phyloP scores from a whole-genome alignment of 1,140 invertebrate genomes.

The Tribolium madens region DNA sequence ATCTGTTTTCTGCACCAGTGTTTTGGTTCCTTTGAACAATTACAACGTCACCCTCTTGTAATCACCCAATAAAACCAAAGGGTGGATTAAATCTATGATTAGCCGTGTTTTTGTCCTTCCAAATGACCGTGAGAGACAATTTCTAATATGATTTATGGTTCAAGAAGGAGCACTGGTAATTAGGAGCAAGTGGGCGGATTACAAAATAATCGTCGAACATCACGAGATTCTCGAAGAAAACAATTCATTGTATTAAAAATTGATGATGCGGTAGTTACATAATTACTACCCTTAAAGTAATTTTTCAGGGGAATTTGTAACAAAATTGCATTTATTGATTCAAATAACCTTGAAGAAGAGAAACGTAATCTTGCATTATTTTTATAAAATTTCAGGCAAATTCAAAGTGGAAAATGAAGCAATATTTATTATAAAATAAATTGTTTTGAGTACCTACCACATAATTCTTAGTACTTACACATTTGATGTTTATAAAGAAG shows the following conservation, averaged over 20 bases:
- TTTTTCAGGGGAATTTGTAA: conserved; percentile 1
- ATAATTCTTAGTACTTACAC: too few relatives aligned
- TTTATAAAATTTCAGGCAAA: background rate
- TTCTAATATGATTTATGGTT: conserved; percentile 46
- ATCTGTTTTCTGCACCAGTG: background rate
- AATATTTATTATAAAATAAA: too few relatives aligned
- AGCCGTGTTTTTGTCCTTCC: conserved; percentile 45
- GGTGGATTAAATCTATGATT: conserved; percentile 44
- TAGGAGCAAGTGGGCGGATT: conserved; percentile 44
- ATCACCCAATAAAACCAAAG: conserved; percentile 7
- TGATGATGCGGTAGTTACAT: conserved; percentile 37
- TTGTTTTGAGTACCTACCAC: too few relatives aligned
- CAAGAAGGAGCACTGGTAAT: conserved; percentile 38
- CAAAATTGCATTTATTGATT: conserved; percentile 7
- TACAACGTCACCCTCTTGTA: conserved; percentile 25
- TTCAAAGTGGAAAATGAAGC: background rate
- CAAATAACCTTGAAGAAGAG: background rate
- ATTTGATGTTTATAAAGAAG: background rate
- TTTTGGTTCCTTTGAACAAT: background rate
- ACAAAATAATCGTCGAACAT: conserved; percentile 44
- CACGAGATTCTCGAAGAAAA: conserved; percentile 33
- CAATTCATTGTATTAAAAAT: conserved; percentile 41
- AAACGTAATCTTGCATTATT: background rate
- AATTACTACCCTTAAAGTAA: conserved; percentile 37
- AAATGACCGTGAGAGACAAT: conserved; percentile 33